phyloP scores from a whole-genome alignment of 2,113 vertebrate genomes.

The Enhydra lutris region DNA sequence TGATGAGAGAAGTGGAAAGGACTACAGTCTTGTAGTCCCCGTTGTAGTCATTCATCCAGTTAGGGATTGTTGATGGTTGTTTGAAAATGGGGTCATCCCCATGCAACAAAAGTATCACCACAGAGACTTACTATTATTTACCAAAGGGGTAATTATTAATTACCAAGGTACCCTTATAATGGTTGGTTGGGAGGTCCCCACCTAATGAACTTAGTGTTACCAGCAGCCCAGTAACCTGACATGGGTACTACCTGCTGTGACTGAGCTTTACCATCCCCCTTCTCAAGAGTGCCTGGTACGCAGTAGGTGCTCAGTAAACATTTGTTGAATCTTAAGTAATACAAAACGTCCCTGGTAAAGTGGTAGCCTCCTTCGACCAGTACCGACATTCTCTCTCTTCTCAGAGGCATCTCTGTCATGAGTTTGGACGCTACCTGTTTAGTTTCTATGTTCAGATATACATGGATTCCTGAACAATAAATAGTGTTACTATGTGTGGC shows the following conservation, averaged over 20 bases:
- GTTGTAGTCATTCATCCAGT: neutral
- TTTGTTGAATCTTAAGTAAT: neutral
- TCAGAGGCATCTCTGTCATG: neutral
- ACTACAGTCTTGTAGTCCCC: neutral
- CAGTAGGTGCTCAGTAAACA: neutral
- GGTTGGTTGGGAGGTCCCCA: neutral
- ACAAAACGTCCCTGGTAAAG: neutral
- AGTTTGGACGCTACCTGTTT: neutral
- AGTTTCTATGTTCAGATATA: neutral
- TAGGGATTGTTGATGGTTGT: neutral
- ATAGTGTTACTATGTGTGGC: neutral
- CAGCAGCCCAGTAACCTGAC: neutral
- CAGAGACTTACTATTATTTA: neutral
- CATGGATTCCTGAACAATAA: neutral
- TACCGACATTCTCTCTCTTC: neutral
- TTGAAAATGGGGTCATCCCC: neutral
- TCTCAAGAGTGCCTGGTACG: neutral
- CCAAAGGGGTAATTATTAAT: neutral
- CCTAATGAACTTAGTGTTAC: neutral
- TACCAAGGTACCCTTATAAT: neutral
- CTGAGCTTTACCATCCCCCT: neutral
- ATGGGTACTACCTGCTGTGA: neutral
- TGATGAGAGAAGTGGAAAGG: neutral
- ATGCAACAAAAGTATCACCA: neutral
- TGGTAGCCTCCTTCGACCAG: neutral